phyloP scores from a whole-genome alignment of 2,797 vertebrate species.

The Esox masquinongy region DNA sequence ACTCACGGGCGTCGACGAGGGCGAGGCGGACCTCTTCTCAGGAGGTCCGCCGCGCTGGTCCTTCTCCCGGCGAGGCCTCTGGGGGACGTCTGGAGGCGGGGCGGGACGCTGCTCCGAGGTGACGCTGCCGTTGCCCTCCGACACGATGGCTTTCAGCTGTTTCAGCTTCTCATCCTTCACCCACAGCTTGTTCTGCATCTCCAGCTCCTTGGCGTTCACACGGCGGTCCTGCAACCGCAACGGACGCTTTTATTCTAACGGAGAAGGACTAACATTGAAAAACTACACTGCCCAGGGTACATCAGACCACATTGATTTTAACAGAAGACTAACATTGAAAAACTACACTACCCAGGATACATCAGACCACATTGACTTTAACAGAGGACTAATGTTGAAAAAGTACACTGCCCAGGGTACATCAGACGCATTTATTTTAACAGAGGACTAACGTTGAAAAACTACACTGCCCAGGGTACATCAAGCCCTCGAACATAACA shows the following conservation, averaged over 20 bases:
- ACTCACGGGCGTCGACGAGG: conserved; percentile 81
- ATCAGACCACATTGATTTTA: too few relatives aligned
- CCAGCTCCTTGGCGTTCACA: conserved; percentile 94
- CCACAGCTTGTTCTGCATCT: conserved; percentile 99
- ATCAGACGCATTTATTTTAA: too few relatives aligned
- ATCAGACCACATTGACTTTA: not conserved
- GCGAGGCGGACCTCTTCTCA: conserved; percentile 80
- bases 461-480: not conserved
- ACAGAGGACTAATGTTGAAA: not conserved
- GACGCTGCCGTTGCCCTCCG: conserved; percentile 73
- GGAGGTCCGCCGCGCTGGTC: conserved; percentile 67
- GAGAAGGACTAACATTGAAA: not conserved
- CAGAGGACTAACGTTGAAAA: not conserved
- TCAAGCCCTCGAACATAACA: not conserved
- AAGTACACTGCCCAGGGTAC: not conserved
- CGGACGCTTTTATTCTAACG: too few relatives aligned
- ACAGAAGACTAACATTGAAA: not conserved
- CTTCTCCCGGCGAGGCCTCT: conserved; percentile 82
- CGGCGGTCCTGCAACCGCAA: conserved; percentile 80
- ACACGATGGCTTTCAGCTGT: conserved; percentile 95
- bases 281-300: not conserved
- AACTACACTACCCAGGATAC: not conserved
- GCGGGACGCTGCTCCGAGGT: conserved; percentile 33
- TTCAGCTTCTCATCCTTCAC: conserved; percentile 98
- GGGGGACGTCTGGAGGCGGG: conserved; percentile 70